Evolutionary conservation across 2,888 invertebrate species (phyloP).

Genomic region (Drosophila kambysellisi): DNA sequence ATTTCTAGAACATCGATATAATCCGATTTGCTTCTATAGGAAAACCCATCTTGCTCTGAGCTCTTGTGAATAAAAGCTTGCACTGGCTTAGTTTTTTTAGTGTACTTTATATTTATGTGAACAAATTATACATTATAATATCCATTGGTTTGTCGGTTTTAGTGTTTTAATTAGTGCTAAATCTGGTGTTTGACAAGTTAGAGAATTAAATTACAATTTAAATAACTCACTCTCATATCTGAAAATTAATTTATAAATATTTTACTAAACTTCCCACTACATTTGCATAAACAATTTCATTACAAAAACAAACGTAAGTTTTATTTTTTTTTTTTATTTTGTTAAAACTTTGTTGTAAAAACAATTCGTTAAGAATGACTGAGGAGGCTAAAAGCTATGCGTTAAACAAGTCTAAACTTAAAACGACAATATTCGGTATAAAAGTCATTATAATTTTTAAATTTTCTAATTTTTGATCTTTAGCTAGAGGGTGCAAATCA

Average conservation of each 20-base stretch:
- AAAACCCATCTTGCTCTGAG: background rate
- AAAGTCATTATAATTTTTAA: background rate
- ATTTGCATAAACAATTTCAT: background rate
- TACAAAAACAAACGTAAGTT: background rate
- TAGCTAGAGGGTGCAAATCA: conserved; percentile 68
- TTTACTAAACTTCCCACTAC: background rate
- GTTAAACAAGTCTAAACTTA: conserved; percentile 38
- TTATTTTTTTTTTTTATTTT: conserved; percentile 1
- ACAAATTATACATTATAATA: background rate
- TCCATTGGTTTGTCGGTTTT: background rate
- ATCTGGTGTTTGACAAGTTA: background rate
- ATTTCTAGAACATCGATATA: background rate
- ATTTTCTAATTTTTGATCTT: background rate
- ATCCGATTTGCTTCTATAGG: background rate
- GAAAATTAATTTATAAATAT: background rate
- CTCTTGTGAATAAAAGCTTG: background rate
- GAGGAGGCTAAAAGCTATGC: conserved; percentile 48
- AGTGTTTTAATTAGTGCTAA: background rate
- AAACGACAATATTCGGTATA: background rate
- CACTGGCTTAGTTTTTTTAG: background rate
- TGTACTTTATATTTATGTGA: background rate
- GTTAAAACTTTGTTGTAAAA: background rate
- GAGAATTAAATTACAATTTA: background rate
- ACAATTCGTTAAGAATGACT: conserved; percentile 35
- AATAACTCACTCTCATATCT: background rate